Base-by-base conservation (phyloP, 92 coral and sea anemone genomes). In the Siderastrea radians region DNA sequence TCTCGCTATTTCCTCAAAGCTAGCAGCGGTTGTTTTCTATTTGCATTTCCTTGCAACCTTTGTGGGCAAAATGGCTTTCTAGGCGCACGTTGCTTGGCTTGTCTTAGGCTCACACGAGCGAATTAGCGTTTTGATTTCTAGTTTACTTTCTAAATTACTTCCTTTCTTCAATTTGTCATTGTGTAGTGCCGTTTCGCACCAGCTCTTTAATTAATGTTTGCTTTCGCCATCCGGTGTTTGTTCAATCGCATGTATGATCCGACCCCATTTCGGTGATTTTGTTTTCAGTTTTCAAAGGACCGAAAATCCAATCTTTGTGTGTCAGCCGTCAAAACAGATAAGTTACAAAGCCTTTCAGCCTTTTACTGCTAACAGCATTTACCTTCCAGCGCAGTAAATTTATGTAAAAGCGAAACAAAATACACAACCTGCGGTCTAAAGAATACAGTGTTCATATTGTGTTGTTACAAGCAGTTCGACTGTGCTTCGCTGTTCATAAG, bases 121-220 rank as follows among this genome's bases (percentile, higher is more conserved):
- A 84, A 84, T 84, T 84, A 84, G 87, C 87, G 49, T 84, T 83
- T 74, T 84, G 80, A 74, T 72, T 84, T 84, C 54, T 49, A 73
- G 87, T 84, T 84, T 84, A 84, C 87, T 84, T 84, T 84, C 80
- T 84, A 84, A 84, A 84, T 84, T 84, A 73, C 87, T 73, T 84
- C 87, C 87, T 84, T 84, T 84, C 80, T 74, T 51, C 80, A 62
- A 46, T 62, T 74, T 84, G 87, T 84, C 87, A 84, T 73, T 73
- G 81, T 84, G 87, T 73, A 84, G 75, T 84, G 80, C 87, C 64
- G 13, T 84, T 84, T 74, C 65, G 63, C 87, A 74, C 72, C 87
- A 74, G 87, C 62, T 84, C 62, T 74, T 46, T 84, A 84, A 84
- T 84, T 73, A 84, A 84, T 84, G 81, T 84, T 84, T 84, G 81